phyloP scores from a whole-genome alignment of 2,888 invertebrate species.

The Pyrochroa serraticornis region DNA sequence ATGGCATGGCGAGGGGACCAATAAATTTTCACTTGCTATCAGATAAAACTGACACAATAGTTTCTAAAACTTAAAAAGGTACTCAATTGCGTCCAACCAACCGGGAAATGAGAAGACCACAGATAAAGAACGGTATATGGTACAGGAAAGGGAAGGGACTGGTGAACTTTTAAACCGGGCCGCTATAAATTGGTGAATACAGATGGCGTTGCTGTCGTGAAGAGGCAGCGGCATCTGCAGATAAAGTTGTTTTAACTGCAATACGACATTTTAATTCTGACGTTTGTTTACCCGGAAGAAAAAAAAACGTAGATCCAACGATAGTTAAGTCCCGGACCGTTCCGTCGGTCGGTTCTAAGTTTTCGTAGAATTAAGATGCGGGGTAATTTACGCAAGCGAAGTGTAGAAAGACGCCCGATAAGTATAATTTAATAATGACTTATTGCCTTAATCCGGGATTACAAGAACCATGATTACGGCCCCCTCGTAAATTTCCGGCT shows the following conservation, averaged over 20 bases:
- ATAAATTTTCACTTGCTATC: constrained; percentile 54
- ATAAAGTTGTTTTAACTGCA: constrained; percentile 56
- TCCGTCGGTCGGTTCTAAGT: not conserved
- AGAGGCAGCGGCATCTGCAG: constrained; percentile 54
- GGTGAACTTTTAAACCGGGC: constrained; percentile 55
- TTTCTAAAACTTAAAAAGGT: constrained; percentile 59
- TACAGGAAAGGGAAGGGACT: constrained; percentile 46
- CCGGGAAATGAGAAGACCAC: constrained; percentile 58
- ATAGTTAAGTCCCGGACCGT: not conserved
- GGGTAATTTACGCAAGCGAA: constrained; percentile 15
- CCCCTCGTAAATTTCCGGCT: constrained; percentile 48
- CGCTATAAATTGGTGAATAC: constrained; percentile 56
- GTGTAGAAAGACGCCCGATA: constrained; percentile 46
- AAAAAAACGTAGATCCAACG: constrained; percentile 12
- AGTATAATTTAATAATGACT: constrained; percentile 51
- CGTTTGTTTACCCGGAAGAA: constrained; percentile 45
- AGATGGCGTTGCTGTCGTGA: constrained; percentile 55
- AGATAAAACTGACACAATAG: constrained; percentile 58
- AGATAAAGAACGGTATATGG: constrained; percentile 45
- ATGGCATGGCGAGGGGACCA: constrained; percentile 25
- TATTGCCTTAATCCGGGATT: constrained; percentile 50
- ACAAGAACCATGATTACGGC: constrained; percentile 50
- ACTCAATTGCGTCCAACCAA: constrained; percentile 57
- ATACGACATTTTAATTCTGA: constrained; percentile 55
- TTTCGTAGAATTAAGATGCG: not conserved